Conservation (phyloP, 2,113 vertebrate species). For the Calyptommatus sinebrachiatus region DNA sequence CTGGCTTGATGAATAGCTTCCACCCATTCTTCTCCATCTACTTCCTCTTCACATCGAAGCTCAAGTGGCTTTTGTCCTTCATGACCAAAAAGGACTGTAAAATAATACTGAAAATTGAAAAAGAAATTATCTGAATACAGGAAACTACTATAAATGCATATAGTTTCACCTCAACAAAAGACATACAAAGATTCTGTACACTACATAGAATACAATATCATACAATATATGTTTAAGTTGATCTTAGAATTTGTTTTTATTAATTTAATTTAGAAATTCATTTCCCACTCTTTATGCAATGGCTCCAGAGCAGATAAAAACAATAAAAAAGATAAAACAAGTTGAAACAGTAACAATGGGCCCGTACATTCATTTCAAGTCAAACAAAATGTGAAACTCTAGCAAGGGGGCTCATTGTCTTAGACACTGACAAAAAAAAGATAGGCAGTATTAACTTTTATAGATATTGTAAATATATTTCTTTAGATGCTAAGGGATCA, state of each 20-base stretch:
- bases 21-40: slow-evolving; percentile 93
- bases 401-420: too few relatives aligned
- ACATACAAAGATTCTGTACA: background rate
- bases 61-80: slow-evolving; percentile 97
- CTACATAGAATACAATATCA: background rate
- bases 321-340: too few relatives aligned
- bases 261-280: too few relatives aligned
- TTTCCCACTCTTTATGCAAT: too few relatives aligned
- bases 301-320: too few relatives aligned
- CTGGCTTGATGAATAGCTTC: slow-evolving; percentile 97
- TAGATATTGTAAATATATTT: too few relatives aligned
- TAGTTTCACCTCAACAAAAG: background rate
- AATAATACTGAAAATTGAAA: slow-evolving; percentile 83
- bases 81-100: slow-evolving; percentile 93
- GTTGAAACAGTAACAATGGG: too few relatives aligned
- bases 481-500: too few relatives aligned
- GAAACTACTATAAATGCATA: background rate
- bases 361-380: too few relatives aligned
- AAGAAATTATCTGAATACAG: slow-evolving; percentile 27
- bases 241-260: too few relatives aligned
- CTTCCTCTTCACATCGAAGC: slow-evolving; percentile 91
- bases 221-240: background rate
- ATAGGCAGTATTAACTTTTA: too few relatives aligned
- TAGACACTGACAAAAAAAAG: too few relatives aligned
- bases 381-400: background rate